A percentile compares a stretch with the other conserved stretches of the same genome.
These are phyloP conservation scores for Recurvirostra avosetta DNA, from an alignment of 2,113 vertebrate genomes.

Conservation along the genomic window DNA sequence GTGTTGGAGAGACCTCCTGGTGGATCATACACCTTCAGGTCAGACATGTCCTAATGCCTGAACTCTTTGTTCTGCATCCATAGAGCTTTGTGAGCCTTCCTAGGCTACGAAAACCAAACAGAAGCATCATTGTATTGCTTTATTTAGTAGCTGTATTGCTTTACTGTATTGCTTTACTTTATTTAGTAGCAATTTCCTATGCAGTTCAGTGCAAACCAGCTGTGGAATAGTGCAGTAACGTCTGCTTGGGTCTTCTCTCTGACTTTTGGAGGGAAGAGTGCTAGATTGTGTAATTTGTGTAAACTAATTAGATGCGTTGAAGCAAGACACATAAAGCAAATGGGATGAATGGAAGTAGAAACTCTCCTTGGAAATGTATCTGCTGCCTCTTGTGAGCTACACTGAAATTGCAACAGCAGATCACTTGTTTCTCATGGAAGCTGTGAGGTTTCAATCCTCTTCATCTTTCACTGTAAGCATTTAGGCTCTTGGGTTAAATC, in stretches of 20 bases:
- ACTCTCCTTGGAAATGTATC: conserved; percentile 4
- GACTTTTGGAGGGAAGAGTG: not conserved
- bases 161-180: not conserved
- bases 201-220: not conserved
- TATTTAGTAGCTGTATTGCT: not conserved
- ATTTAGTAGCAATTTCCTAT: not conserved
- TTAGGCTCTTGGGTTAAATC: not conserved
- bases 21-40: not conserved
- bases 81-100: not conserved
- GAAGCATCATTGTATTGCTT: not conserved
- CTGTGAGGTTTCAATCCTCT: not conserved
- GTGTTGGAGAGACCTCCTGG: not conserved
- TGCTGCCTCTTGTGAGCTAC: conserved; percentile 49
- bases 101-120: not conserved
- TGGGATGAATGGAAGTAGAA: not conserved
- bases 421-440: not conserved
- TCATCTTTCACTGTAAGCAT: not conserved
- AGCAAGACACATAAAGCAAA: not conserved
- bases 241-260: not conserved
- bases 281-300: not conserved
- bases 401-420: conserved; percentile 2
- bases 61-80: not conserved
- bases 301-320: not conserved
- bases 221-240: not conserved
- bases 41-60: fast-evolving